Percentiles rank a stretch among this genome's conserved stretches.
Evolutionary conservation across 2,888 invertebrate species (phyloP).

Genomic region (Osedax fenrisi): DNA sequence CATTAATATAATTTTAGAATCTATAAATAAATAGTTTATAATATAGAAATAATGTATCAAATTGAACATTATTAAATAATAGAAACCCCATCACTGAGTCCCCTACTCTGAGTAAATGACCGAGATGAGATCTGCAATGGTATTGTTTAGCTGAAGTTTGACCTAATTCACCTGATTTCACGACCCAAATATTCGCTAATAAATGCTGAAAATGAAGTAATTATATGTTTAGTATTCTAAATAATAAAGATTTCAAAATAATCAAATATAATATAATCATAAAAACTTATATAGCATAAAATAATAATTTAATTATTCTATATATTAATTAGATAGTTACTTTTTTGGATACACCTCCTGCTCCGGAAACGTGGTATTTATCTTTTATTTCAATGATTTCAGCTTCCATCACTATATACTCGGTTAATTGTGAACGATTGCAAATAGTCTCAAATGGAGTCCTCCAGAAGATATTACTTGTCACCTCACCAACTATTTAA

Average conservation of each 20-base stretch:
- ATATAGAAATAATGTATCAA: background rate
- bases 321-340: too few species aligned
- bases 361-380: constrained; percentile 59
- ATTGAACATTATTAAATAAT: background rate
- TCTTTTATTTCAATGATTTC: constrained; percentile 60
- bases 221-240: too few species aligned
- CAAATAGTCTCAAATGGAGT: constrained; percentile 68
- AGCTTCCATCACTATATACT: constrained; percentile 86
- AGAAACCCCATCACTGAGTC: constrained; percentile 72
- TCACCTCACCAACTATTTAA: constrained; percentile 68
- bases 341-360: constrained; percentile 71
- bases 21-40: too few species aligned
- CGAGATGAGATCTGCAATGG: constrained; percentile 78
- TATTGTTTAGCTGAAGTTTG: constrained; percentile 61
- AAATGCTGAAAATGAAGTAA: constrained; percentile 57
- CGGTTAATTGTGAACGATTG: constrained; percentile 75
- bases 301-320: too few species aligned
- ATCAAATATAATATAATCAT: too few species aligned
- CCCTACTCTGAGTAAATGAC: constrained; percentile 78
- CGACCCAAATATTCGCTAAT: constrained; percentile 83
- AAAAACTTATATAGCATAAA: too few species aligned
- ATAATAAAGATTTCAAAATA: too few species aligned
- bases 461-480: constrained; percentile 69
- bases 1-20: too few species aligned
- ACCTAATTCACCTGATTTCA: constrained; percentile 65